These are phyloP conservation scores for Rotaria macrura DNA, from an alignment of 2,888 invertebrate genomes.

Conservation along the genomic window DNA sequence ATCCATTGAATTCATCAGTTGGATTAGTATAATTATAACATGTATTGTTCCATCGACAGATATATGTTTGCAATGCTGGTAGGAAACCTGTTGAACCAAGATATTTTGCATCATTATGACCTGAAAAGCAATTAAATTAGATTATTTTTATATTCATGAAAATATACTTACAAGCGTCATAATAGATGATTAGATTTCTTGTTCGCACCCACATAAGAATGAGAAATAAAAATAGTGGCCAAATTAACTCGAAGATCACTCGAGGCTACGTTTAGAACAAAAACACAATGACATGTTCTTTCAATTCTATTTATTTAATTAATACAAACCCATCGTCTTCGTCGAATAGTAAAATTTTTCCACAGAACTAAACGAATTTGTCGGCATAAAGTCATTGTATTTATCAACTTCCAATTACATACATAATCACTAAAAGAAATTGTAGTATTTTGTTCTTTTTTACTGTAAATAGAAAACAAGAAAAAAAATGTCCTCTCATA, in stretches of 20 bases:
- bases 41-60: constrained; percentile 29
- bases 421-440: background rate
- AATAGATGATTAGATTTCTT: constrained; percentile 9
- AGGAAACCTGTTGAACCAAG: constrained; percentile 26
- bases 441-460: no score
- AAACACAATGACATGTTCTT: constrained; percentile 33
- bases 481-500: no score
- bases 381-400: background rate
- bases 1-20: background rate
- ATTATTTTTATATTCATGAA: background rate
- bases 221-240: constrained; percentile 31
- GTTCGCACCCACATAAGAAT: constrained; percentile 32
- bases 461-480: no score
- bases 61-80: constrained; percentile 21
- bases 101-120: constrained; percentile 23
- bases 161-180: constrained; percentile 21
- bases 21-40: background rate
- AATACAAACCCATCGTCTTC: constrained; percentile 55
- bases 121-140: background rate
- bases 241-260: constrained; percentile 27
- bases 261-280: constrained; percentile 16
- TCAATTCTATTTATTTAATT: constrained; percentile 47
- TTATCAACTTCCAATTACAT: background rate
- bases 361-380: constrained; percentile 4
- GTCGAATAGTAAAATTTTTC: background rate